A percentile compares a stretch with the other conserved stretches of the same genome.
Evolutionary conservation across 2,888 invertebrate species (phyloP).

Genomic region (Cybosia mesomella): DNA sequence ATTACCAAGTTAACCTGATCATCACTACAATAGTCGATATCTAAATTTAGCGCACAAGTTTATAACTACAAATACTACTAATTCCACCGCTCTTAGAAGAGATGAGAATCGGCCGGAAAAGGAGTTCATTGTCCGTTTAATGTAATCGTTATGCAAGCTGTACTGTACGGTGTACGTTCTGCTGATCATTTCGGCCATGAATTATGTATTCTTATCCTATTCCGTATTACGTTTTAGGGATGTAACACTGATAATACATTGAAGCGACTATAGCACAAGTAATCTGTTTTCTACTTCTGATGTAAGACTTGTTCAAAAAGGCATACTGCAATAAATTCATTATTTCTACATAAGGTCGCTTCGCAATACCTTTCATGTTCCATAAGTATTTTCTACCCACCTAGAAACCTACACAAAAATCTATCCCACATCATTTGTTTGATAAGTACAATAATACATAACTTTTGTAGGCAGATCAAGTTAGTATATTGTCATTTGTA

Average conservation of each 20-base stretch:
- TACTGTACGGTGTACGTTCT: conserved; percentile 23
- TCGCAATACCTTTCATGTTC: conserved; percentile 3
- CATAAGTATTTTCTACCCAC: conserved; percentile 17
- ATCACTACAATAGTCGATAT: not conserved
- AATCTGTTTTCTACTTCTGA: not conserved
- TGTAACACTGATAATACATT: not conserved
- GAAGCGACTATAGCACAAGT: not conserved
- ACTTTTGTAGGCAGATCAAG: not conserved
- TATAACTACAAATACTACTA: conserved; percentile 33
- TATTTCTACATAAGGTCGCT: conserved; percentile 11
- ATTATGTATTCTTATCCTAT: conserved; percentile 37
- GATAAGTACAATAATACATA: conserved; percentile 9
- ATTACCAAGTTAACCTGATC: not conserved
- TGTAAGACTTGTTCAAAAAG: not conserved
- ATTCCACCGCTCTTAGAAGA: conserved; percentile 31
- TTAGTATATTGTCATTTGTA: not conserved
- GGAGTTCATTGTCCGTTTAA: conserved; percentile 71
- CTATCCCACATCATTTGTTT: conserved; percentile 14
- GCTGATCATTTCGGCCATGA: conserved; percentile 48
- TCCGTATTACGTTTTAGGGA: conserved; percentile 10
- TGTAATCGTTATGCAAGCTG: conserved; percentile 69
- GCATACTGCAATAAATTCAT: not conserved
- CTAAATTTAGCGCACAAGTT: conserved; percentile 22
- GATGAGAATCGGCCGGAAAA: conserved; percentile 59
- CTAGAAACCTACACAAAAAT: conserved; percentile 23